Evolutionary conservation across 2,888 invertebrate genomes (phyloP), one percentile per base, ranked within the genome.

Genomic region (Gordius sp.): DNA sequence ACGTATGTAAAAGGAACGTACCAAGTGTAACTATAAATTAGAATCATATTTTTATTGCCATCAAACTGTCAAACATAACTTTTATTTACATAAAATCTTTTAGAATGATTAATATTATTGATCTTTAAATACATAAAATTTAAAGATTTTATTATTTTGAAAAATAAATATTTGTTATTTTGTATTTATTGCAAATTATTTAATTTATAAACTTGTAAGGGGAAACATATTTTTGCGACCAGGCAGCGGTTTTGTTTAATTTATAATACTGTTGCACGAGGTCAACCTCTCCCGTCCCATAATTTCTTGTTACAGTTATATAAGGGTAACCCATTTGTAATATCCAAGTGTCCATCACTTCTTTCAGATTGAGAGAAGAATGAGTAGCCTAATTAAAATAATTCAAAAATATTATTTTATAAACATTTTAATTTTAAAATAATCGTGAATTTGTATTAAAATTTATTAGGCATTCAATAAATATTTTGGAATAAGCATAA

Each of bases 331-430:
- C 74, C 63, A 81, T 80, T 65, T 80, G 79, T 16, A 77, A 76
- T 20, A 82, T 79, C 85, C 84, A 86, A 16, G 80, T 78, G 39
- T 75, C 76, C 1, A 81, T 81, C 33, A 85, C 78, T 41, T 64
- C 60, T 8, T 63, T 62, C 2, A 69, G 47, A 20, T 47, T 47
- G n/a, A 47, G 20, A 20, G 4, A 4, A 47, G 47, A 8, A 23
- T 47, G 4, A 8, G 47, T 18, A n/a, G 47, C 47, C 47, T 47
- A 18, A 4, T 20, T n/a, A 4, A 47, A 47, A 47, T 18, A 47
- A 47, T n/a, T n/a, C 20, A 47, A 4, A 47, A 47, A 4, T 20
- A 18, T 47, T n/a, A n/a, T n/a, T n/a, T n/a, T n/a, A n/a, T n/a
- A n/a, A n/a, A n/a, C n/a, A n/a, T n/a, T n/a, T n/a, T n/a, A n/a